Base-by-base conservation (phyloP, 2,113 vertebrate species). In the Notiomystis cincta region DNA sequence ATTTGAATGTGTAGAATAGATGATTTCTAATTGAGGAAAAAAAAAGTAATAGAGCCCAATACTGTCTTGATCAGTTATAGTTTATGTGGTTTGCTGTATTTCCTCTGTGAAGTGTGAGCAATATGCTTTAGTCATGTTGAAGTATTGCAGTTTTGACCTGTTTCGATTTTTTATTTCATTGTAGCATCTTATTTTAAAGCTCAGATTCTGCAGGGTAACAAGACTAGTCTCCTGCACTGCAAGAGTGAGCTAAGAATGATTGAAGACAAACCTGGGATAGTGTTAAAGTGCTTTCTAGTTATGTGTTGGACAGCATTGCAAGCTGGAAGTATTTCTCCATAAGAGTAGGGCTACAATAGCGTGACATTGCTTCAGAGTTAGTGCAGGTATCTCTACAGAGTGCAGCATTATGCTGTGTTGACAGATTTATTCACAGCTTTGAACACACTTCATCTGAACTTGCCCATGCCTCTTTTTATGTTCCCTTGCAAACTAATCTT, bases 141-240 rank as follows among this genome's bases (percentile, higher is more conserved):
- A 58, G 40, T 79, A 90, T 71, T 82, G 75, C 70, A 65, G 87
- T 84, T 90, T 72, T 93, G 95, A 94, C 90, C 82, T 71, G 56
- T 67, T 95, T 91, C 0, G 9, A 90, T 95, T 95, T 91, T 75
- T 91, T 94, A 82, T 88, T 97, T 85, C 70, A 57, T 40, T 79
- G 73, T 69, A 94, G 82, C 85, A 72, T 91, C 90, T 91, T 91
- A 96, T 87, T 96, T 96, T 90, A 95, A 91, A 91, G 78, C 78
- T 18, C 21, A 70, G 42, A 58, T 94, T 94, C 83, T 86, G 61
- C 71, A 85, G 25, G 61, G 48, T 87, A 93, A 94, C 53, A 72
- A 95, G 95, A 87, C 96, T 87, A 94, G 82, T 95, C 78, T 87
- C 82, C 78, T 48, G 81, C 48, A 57, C 70, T 79, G 64, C 53